phyloP scores from a whole-genome alignment of 2,797 vertebrate species.

The Myripristis murdjan region DNA sequence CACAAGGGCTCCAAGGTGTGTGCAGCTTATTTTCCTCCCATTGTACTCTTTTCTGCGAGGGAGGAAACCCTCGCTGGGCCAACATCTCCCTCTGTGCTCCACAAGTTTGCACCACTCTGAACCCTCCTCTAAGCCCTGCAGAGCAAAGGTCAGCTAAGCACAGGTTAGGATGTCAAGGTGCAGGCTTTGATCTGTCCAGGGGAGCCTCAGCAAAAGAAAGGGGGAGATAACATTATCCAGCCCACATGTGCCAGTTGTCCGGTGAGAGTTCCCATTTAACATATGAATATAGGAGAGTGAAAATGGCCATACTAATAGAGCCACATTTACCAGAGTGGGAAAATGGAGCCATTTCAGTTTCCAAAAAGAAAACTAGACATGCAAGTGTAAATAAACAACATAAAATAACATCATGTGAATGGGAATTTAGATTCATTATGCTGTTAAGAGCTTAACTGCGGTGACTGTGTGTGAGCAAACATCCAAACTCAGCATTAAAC shows the following conservation, averaged over 20 bases:
- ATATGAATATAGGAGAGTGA: no score
- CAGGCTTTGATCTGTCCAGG: conserved; percentile 50
- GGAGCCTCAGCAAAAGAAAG: conserved; percentile 8
- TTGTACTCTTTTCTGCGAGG: conserved; percentile 80
- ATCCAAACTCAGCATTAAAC: conserved; percentile 10
- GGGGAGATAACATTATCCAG: no score
- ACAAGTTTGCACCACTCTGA: not conserved
- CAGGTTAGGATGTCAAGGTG: conserved; percentile 55
- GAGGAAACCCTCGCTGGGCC: conserved; percentile 74
- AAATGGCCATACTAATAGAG: not conserved
- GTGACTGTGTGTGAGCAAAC: no score
- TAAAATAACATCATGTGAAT: conserved; percentile 57
- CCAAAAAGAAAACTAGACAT: no score
- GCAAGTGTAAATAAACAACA: conserved; percentile 51
- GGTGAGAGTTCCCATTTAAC: no score
- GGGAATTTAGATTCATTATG: no score
- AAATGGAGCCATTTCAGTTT: no score
- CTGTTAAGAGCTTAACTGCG: no score
- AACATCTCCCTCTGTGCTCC: conserved; percentile 11
- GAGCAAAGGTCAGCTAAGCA: conserved; percentile 42
- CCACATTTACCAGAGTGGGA: not conserved
- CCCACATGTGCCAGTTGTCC: conserved; percentile 19
- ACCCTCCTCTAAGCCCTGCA: conserved; percentile 35
- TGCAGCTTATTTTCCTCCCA: conserved; percentile 83
- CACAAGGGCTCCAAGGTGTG: conserved; percentile 67